phyloP scores from a whole-genome alignment of 2,888 invertebrate species.

The Trisateles emortualis region DNA sequence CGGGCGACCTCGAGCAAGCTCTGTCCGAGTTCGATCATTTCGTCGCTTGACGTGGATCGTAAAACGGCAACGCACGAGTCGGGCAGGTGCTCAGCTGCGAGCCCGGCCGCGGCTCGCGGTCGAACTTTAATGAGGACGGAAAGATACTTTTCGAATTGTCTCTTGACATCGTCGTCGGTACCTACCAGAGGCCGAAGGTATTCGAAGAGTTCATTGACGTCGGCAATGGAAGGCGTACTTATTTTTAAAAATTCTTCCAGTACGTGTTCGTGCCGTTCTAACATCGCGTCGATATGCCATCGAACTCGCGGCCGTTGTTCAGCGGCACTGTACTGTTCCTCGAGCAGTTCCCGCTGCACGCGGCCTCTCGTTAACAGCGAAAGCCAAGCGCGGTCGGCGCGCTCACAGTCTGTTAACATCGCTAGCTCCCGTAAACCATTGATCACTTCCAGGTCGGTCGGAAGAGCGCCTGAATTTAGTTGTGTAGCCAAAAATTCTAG shows the following conservation, averaged over 20 bases:
- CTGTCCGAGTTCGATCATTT: conserved; percentile 63
- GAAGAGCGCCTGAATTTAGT: conserved; percentile 69
- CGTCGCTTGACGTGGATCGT: conserved; percentile 43
- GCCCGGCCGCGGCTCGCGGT: conserved; percentile 67
- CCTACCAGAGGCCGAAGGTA: conserved; percentile 61
- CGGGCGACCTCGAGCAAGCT: conserved; percentile 61
- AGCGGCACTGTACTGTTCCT: conserved; percentile 43
- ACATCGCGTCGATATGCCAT: conserved; percentile 65
- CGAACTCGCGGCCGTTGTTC: conserved; percentile 63
- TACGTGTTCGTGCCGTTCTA: conserved; percentile 57
- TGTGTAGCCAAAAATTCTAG: conserved; percentile 77
- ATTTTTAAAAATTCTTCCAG: conserved; percentile 68
- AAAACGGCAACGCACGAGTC: conserved; percentile 47
- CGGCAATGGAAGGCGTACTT: conserved; percentile 58
- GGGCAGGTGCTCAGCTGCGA: conserved; percentile 58
- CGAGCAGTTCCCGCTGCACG: conserved; percentile 53
- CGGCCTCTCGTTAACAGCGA: conserved; percentile 56
- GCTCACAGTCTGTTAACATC: conserved; percentile 59
- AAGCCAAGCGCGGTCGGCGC: conserved; percentile 75
- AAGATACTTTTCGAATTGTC: conserved; percentile 54
- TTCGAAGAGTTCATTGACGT: conserved; percentile 75
- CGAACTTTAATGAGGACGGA: conserved; percentile 60
- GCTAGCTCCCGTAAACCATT: conserved; percentile 61
- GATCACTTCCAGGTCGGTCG: conserved; percentile 69
- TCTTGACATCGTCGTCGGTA: conserved; percentile 43